phyloP scores from a whole-genome alignment of 2,797 vertebrate species.

The Acropternis orthonyx region DNA sequence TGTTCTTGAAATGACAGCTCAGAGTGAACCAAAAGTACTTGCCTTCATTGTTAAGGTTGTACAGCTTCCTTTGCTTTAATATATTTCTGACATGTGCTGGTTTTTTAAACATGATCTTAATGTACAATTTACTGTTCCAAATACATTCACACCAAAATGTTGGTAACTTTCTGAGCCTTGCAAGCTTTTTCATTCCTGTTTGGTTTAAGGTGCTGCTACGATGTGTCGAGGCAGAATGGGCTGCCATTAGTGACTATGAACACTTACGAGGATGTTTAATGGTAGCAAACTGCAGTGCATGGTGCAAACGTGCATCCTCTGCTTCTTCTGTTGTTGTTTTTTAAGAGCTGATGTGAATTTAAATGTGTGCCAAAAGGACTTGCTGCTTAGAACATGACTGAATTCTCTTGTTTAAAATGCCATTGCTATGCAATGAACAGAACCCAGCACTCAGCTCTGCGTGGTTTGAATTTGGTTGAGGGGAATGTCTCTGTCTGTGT shows the following conservation, averaged over 20 bases:
- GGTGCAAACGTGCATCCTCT: neutral
- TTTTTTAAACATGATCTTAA: neutral
- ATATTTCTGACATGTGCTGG: neutral
- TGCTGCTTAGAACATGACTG: neutral
- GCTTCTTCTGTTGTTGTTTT: neutral
- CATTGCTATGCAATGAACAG: slow-evolving; percentile 45
- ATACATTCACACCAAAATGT: slow-evolving; percentile 30
- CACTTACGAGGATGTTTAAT: neutral
- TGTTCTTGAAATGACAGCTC: neutral
- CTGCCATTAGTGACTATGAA: neutral
- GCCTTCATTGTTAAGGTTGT: neutral
- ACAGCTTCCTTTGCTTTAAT: slow-evolving; percentile 49
- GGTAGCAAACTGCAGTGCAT: neutral
- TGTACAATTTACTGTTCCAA: slow-evolving; percentile 25
- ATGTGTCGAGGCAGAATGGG: neutral
- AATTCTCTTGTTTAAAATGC: slow-evolving; percentile 1
- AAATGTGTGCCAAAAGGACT: neutral
- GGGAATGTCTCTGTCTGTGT: neutral
- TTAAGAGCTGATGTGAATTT: neutral
- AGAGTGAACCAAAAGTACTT: slow-evolving; percentile 19
- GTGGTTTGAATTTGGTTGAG: neutral
- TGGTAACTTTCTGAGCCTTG: neutral
- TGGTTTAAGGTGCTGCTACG: slow-evolving; percentile 21
- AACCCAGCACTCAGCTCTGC: neutral
- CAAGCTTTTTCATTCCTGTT: neutral